Base-by-base conservation (phyloP, 2,113 vertebrate genomes). In the Aptenodytes forsteri region DNA sequence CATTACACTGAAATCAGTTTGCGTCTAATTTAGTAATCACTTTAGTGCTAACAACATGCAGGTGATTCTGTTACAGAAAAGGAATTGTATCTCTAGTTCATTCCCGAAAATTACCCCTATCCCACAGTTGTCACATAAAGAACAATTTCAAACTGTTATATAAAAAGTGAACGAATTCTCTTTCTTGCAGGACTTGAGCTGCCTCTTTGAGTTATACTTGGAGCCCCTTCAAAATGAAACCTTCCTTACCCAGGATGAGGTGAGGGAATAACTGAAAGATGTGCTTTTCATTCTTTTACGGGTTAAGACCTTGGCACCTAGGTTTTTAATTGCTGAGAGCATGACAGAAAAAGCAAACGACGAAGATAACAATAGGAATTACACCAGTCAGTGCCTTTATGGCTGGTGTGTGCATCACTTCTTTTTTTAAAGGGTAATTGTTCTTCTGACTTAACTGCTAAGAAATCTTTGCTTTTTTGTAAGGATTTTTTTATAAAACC, bases 191-290 rank as follows among this genome's bases (percentile, higher is more conserved):
- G 99, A 99, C 91, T 97, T 99, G 96, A 98, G 98, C 94, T 99
- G 99, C 97, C 98, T 99, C 96, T 99, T 99, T 4, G 99, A 99
- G 93, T 98, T 99, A 9, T 99, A 99, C 98, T 96, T 99, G 98
- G 99, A 99, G 89, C 99, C 99, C 4, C 98, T 99, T 96, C 99
- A 99, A 75, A 99, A 97, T 46, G 99, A 99, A 98, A 99, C 98
- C 58, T 99, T 99, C 90, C 99, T 99, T 81, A 99, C 99, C 11
- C 99, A 98, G 94, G 99, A 99, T 25, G 99, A 99, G 99, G 99
- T 99, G 97, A 96, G 97, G n/a, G 11, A 70, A 42, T 56, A 80
- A 76, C 38, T n/a, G n/a, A 81, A 71, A 81, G 38, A 54, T 7
- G 11, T 59, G 27, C 20, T 90, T 89, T 77, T 52, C 18, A 21